Percentiles rank a stretch among this genome's conserved stretches.
phyloP scores from a whole-genome alignment of 2,797 vertebrate species.

The Arctocebus calabarensis region DNA sequence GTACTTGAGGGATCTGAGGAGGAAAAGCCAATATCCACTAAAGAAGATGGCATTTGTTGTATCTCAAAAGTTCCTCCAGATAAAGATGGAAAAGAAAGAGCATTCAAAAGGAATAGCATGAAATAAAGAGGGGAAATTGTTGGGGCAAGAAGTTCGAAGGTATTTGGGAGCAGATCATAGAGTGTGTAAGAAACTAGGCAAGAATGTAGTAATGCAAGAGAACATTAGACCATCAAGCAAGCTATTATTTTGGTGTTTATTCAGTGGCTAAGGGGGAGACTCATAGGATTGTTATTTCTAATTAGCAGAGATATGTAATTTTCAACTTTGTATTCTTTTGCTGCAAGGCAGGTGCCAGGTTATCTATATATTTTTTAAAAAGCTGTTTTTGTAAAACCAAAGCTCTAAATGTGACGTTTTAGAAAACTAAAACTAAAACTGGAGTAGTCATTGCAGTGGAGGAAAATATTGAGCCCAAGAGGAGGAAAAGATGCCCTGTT shows the following conservation, averaged over 20 bases:
- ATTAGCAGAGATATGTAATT: not conserved
- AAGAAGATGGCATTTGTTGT: constrained; percentile 52
- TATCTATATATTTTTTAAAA: not conserved
- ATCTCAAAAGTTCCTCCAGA: not conserved
- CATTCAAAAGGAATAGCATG: not conserved
- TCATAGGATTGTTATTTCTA: constrained; percentile 20
- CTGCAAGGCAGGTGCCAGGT: not conserved
- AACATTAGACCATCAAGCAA: not conserved
- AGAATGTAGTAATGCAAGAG: not conserved
- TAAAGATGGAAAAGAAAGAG: constrained; percentile 43
- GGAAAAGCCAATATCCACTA: not conserved
- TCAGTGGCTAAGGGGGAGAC: not conserved
- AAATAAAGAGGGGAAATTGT: not conserved
- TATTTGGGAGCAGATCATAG: constrained; percentile 15
- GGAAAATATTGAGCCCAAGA: not conserved
- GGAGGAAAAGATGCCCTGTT: not conserved
- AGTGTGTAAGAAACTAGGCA: not conserved
- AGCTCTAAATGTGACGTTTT: not conserved
- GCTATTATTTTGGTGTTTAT: not conserved
- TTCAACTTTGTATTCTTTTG: constrained; percentile 14
- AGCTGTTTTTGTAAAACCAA: constrained; percentile 12
- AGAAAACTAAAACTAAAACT: constrained; percentile 34
- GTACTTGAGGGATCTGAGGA: constrained; percentile 1
- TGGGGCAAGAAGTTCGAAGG: not conserved
- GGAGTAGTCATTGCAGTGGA: constrained; percentile 2